Evolutionary conservation across 2,888 invertebrate genomes (phyloP), one percentile per base, ranked within the genome.

Genomic region (Yponomeuta cagnagella): DNA sequence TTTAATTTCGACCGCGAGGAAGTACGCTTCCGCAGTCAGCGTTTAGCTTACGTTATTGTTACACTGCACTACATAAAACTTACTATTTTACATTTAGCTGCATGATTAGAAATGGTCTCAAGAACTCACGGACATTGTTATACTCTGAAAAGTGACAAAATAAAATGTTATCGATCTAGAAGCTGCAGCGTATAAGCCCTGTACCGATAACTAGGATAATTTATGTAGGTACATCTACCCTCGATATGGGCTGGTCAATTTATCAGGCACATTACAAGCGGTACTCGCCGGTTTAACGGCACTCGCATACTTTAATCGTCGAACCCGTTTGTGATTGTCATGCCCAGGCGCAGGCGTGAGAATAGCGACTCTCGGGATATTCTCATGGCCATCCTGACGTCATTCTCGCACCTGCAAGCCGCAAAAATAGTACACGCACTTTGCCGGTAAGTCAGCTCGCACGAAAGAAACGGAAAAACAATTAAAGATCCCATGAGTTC

Each of bases 331-430:
- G 81, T 80, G 81, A 83, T 82, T 84, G 86, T 83, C 84, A 83
- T 82, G 79, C 30, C 1, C 63, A 15, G 63, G 86, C 78, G 89
- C 82, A 88, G 91, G 90, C 91, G 91, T 91, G 91, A 89, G 91
- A 91, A 87, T 87, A 85, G 87, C 85, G 78, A 83, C 80, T 82
- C 80, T 80, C 77, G 82, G 86, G 80, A 82, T 83, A 84, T 87
- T 89, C 89, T 88, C 91, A 91, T 85, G 88, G 89, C 74, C 82
- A 71, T 69, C 74, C 76, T 88, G 86, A 88, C 88, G 88, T 89
- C 90, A 88, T 76, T 78, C 75, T n/a, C 77, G 82, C 89, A 90
- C 90, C 90, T 90, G 90, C 87, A 82, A 73, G 10, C 9, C 67
- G 67, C 67, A n/a, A 67, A n/a, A 5, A 12, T 33, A 31, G 37